Base-by-base conservation (phyloP, 1,140 invertebrate species). In the Gryon sp. region DNA sequence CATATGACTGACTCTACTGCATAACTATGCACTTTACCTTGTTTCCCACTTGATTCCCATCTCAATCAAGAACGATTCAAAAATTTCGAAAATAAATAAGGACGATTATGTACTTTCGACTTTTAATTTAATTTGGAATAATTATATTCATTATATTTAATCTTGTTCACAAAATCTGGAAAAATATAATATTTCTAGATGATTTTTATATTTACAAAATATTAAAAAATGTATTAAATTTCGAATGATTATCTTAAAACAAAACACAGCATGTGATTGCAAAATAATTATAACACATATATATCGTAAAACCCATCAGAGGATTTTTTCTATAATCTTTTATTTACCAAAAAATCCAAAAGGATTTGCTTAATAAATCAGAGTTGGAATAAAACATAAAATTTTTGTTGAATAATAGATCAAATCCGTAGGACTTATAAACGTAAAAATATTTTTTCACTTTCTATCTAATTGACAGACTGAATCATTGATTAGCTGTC, bases 401-500 rank as follows among this genome's bases (percentile, higher is more conserved):
- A 68, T 38, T 46, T 2, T 1, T 7, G 9, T 16, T 40, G 32
- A 46, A 60, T 70, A 60, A 70, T 52, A 30, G 16, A 70, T 11
- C 22, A 28, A 38, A 26, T 30, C 32, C 12, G 14, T 36, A 60
- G 24, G 12, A 45, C 43, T 26, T 24, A 48, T n/a, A 43, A 57
- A 26, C n/a, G 36, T 9, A 16, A 52, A 72, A 62, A 63, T 63
- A 62, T 72, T 72, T 55, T 55, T 72, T 57, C 14, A 30, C 28
- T 38, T 4, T 45, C 32, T 72, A 48, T 55, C 36, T 72, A 72
- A 72, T 63, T 72, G 57, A 55, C 57, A 63, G 24, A 11, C 34
- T 72, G 68, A 72, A 62, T 72, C 48, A 72, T 62, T 63, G 68
- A 72, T 62, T 55, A 30, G 48, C 18, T 16, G 43, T 26, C 20